phyloP scores from a whole-genome alignment of 1,140 invertebrate genomes.

The Apolygus lucorum region DNA sequence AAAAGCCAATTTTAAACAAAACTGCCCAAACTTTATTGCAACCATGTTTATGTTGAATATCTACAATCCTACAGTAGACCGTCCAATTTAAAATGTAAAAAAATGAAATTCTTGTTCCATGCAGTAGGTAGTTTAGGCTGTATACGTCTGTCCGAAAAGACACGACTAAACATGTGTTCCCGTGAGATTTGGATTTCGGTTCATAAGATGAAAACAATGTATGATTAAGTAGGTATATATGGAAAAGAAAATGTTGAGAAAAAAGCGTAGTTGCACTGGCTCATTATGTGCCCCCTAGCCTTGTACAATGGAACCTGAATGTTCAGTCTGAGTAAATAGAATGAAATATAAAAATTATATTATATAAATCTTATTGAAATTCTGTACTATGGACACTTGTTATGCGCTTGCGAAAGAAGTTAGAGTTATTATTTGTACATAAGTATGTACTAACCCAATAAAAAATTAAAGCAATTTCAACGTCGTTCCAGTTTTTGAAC shows the following conservation, averaged over 20 bases:
- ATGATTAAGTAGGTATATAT: background rate
- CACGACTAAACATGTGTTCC: too few species aligned
- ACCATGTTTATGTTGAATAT: background rate
- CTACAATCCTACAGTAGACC: background rate
- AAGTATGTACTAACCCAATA: conserved; percentile 9
- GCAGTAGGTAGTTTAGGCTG: background rate
- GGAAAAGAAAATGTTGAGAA: background rate
- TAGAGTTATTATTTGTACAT: conserved; percentile 8
- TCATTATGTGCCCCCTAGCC: background rate
- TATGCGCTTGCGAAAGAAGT: conserved; percentile 8
- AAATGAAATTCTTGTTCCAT: background rate
- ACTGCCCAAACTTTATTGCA: background rate
- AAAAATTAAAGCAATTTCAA: conserved; percentile 3
- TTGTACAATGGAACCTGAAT: background rate
- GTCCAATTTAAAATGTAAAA: background rate
- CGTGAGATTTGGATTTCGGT: background rate
- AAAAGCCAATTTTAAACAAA: background rate
- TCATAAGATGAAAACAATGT: background rate
- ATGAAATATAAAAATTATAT: background rate
- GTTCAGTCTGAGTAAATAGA: conserved; percentile 13
- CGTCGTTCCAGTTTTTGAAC: too few species aligned
- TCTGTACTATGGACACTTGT: conserved; percentile 15
- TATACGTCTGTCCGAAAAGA: background rate
- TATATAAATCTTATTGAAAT: background rate
- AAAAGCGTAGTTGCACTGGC: background rate